phyloP scores from a whole-genome alignment of 2,797 vertebrate species.

The Micromesistius poutassou region DNA sequence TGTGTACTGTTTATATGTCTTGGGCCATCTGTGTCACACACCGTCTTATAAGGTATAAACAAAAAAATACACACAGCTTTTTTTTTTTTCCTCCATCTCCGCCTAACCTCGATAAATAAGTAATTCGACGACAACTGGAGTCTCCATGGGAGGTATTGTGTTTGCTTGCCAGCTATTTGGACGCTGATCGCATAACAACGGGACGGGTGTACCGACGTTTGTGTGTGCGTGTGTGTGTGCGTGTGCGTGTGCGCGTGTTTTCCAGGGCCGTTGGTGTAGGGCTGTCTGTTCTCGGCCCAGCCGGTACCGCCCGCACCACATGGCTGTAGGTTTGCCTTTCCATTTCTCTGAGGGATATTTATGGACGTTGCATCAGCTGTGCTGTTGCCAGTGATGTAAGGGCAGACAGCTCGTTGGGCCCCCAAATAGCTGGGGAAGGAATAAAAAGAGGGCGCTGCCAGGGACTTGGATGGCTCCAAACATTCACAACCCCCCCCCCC shows the following conservation, averaged over 20 bases:
- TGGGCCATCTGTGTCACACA: conserved; percentile 52
- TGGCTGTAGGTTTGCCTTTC: conserved; percentile 65
- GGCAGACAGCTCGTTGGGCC: conserved; percentile 57
- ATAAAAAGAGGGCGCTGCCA: conserved; percentile 61
- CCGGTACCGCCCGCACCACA: conserved; percentile 31
- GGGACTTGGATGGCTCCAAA: conserved; percentile 42
- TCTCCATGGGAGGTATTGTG: conserved; percentile 35
- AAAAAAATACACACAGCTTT: conserved; percentile 6
- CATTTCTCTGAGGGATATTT: conserved; percentile 73
- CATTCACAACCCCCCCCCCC: conserved; percentile 36
- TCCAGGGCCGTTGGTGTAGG: conserved; percentile 52
- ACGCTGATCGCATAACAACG: conserved; percentile 41
- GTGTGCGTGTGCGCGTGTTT: not conserved
- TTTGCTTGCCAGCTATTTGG: conserved; percentile 23
- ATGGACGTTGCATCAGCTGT: conserved; percentile 72
- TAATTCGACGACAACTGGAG: conserved; percentile 54
- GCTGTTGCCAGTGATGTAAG: conserved; percentile 66
- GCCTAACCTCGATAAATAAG: conserved; percentile 39
- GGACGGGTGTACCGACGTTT: conserved; percentile 31
- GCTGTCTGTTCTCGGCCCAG: conserved; percentile 50
- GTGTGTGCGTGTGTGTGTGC: too few relatives aligned
- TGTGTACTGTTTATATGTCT: conserved; percentile 21
- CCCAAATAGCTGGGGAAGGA: conserved; percentile 69
- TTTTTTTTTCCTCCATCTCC: not conserved
- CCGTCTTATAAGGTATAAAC: not conserved